Evolutionary conservation across 2,888 invertebrate species (phyloP).

Genomic region (Lycia hirtaria): DNA sequence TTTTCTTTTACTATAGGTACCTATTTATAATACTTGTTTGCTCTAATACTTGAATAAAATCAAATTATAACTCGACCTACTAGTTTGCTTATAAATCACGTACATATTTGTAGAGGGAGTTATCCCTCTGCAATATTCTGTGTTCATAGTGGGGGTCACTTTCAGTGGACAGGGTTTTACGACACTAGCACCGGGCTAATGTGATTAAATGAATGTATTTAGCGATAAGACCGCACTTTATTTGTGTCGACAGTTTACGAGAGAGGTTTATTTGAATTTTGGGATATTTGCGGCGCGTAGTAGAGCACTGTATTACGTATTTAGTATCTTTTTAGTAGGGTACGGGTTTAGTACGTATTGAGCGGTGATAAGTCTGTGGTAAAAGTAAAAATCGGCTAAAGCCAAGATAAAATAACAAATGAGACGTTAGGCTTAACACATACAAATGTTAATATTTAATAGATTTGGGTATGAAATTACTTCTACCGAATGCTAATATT

Average conservation of each 20-base stretch:
- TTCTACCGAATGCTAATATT: no score
- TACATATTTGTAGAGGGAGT: background rate
- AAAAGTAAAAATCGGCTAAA: background rate
- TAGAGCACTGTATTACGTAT: conserved; percentile 20
- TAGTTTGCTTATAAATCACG: no score
- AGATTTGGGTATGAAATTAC: no score
- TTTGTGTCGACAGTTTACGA: conserved; percentile 48
- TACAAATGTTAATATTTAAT: no score
- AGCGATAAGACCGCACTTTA: conserved; percentile 56
- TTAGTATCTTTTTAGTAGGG: conserved; percentile 23
- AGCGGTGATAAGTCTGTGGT: conserved; percentile 1
- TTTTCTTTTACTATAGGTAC: no score
- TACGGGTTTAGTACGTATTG: conserved; percentile 17
- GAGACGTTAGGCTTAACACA: background rate
- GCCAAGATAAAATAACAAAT: background rate
- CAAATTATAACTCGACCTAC: no score
- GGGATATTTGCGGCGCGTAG: conserved; percentile 16
- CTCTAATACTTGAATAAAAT: no score
- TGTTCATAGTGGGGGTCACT: conserved; percentile 21
- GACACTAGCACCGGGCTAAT: conserved; percentile 54
- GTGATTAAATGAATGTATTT: conserved; percentile 62
- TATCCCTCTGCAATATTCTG: background rate
- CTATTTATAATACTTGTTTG: no score
- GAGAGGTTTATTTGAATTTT: conserved; percentile 45
- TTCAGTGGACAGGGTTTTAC: conserved; percentile 53